A percentile compares a stretch with the other conserved stretches of the same genome.
Conservation (phyloP, 2,797 vertebrate species). For the Crenichthys baileyi region DNA sequence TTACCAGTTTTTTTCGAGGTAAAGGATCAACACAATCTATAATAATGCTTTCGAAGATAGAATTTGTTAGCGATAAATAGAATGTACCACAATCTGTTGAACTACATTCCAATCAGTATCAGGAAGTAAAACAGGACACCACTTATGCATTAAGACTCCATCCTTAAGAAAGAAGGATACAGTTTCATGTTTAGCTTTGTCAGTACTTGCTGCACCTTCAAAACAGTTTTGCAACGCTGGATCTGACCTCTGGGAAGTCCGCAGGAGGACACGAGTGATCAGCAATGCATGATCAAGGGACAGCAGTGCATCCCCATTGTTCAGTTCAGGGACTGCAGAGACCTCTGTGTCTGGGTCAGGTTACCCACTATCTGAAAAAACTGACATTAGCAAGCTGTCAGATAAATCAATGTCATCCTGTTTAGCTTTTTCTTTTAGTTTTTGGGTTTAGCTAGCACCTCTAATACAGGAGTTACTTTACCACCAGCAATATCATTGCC, state of each 20-base stretch:
- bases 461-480: not conserved
- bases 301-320: too few species aligned
- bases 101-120: not conserved
- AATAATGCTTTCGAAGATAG: too few species aligned
- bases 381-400: not conserved
- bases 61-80: too few species aligned
- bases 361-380: not conserved
- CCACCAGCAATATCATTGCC: not conserved
- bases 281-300: too few species aligned
- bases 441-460: not conserved
- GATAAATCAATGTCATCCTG: not conserved
- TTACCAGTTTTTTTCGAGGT: too few species aligned
- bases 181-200: not conserved
- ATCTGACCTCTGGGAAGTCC: not conserved
- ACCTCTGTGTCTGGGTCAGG: fast-evolving
- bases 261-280: not conserved
- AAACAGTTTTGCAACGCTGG: not conserved
- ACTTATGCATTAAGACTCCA: not conserved
- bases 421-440: fast-evolving
- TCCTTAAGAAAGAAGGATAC: not conserved
- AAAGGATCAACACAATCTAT: too few species aligned
- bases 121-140: not conserved
- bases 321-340: not conserved
- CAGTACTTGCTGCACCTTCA: not conserved
- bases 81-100: not conserved